Conservation (phyloP, 2,113 vertebrate species). For the Cheilinus undulatus region DNA sequence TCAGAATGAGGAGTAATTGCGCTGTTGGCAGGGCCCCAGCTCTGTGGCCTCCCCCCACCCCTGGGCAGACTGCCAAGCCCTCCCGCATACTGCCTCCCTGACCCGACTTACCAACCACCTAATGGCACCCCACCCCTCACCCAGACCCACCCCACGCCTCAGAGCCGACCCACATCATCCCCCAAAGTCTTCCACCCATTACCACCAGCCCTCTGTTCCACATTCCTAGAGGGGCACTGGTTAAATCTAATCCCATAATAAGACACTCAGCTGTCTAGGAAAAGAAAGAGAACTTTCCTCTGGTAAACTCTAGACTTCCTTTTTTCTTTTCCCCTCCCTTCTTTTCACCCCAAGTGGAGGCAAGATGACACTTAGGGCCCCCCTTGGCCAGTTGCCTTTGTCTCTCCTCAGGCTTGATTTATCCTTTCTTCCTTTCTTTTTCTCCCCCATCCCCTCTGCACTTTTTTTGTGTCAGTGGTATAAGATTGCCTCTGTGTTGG, state of each 20-base stretch:
- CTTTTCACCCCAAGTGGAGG: constrained; percentile 72
- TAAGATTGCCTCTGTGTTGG: constrained; percentile 69
- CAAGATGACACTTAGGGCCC: constrained; percentile 78
- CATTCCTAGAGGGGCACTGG: constrained; percentile 82
- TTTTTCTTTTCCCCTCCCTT: constrained; percentile 61
- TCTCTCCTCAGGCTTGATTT: constrained; percentile 75
- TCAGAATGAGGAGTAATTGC: constrained; percentile 83
- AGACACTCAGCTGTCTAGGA: constrained; percentile 86
- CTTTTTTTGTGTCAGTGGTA: constrained; percentile 49
- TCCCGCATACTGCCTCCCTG: constrained; percentile 72
- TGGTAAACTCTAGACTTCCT: constrained; percentile 80
- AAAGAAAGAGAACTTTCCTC: constrained; percentile 84
- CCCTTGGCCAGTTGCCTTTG: constrained; percentile 78
- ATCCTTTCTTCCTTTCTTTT: constrained; percentile 65
- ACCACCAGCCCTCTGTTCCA: constrained; percentile 72
- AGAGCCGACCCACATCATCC: constrained; percentile 61
- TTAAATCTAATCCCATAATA: constrained; percentile 88
- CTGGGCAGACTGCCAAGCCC: constrained; percentile 73
- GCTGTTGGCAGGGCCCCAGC: constrained; percentile 80
- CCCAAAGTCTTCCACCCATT: constrained; percentile 71
- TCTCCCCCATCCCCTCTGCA: constrained; percentile 50
- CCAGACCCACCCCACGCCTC: constrained; percentile 60
- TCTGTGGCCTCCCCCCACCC: constrained; percentile 53
- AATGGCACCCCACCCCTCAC: constrained; percentile 51
- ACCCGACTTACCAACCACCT: constrained; percentile 65